phyloP scores from a whole-genome alignment of 2,797 vertebrate genomes.

The Hippopotamyrus pictus region DNA sequence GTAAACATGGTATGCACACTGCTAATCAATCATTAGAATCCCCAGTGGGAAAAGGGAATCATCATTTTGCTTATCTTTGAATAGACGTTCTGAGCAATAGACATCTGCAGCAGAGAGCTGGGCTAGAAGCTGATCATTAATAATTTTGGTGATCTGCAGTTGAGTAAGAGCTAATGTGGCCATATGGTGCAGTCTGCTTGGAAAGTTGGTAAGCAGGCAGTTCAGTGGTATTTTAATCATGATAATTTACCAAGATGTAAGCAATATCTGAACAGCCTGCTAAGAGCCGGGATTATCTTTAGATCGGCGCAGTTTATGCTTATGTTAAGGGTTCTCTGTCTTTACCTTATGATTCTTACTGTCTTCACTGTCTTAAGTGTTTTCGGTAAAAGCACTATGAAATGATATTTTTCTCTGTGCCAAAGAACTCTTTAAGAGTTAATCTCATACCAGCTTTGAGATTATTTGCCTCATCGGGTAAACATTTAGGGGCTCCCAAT shows the following conservation, averaged over 20 bases:
- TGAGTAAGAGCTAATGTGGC: not conserved
- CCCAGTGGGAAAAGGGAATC: not conserved
- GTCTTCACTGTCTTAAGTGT: not conserved
- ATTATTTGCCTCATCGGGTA: not conserved
- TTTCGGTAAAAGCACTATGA: not conserved
- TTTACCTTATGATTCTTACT: not conserved
- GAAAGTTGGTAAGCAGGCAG: not conserved
- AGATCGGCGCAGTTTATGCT: not conserved
- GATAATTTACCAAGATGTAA: slow-evolving; percentile 4
- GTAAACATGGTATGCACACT: not conserved
- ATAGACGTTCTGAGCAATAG: not conserved
- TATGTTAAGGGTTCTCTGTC: not conserved
- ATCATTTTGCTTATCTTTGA: not conserved
- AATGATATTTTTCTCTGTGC: not conserved
- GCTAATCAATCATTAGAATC: not conserved
- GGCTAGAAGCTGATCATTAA: not conserved
- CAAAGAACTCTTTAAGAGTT: not conserved
- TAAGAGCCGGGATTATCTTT: not conserved
- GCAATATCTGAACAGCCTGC: not conserved
- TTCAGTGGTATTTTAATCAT: not conserved
- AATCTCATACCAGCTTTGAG: not conserved
- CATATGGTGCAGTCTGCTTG: not conserved
- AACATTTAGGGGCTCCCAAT: not conserved
- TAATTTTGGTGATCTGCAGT: not conserved
- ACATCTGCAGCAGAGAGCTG: not conserved